Base-by-base conservation (phyloP, 1,140 invertebrate genomes). In the Liolophura sinensis region DNA sequence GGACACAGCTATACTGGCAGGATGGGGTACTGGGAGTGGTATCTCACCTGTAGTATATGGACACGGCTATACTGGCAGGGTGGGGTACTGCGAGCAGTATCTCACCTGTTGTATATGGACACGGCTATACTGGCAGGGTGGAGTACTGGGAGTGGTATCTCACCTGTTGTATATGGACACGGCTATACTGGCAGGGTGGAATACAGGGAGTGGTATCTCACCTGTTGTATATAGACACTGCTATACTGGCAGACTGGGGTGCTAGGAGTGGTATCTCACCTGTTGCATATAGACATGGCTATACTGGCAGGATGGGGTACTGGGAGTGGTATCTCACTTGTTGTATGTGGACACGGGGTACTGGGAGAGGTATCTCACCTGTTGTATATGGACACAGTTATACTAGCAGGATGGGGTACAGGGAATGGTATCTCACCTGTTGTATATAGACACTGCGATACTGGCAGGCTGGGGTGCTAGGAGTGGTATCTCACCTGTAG, bases 91-190 rank as follows among this genome's bases (percentile, higher is more conserved):
- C 27, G 18, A 1, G 46, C 6, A n/a, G 24, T 15, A n/a, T 61
- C 59, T 62, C 58, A 78, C 78, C 78, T 77, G 78, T 91, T 90
- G 71, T 90, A 87, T 78, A 96, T 93, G 20, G 93, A 92, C 40
- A 96, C 88, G 40, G 93, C 92, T 75, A 96, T 94, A 72, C 91
- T 89, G 22, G 91, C 91, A 18, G 93, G 93, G 86, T 94, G 93
- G 4, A 93, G 92, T 62, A 96, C 89, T 16, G 93, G 93, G 61
- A 95, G 86, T 16, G 93, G 92, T 69, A 92, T 92, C 9, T 90
- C 82, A n/a, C n/a, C n/a, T n/a, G n/a, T n/a, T n/a, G n/a, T n/a
- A n/a, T n/a, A n/a, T n/a, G n/a, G n/a, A n/a, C n/a, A n/a, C n/a
- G n/a, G n/a, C n/a, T n/a, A n/a, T n/a, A n/a, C n/a, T 11, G 22